Percentiles rank a stretch among this genome's conserved stretches.
Evolutionary conservation across 2,797 vertebrate genomes (phyloP).

Genomic region (Coracias cyanogaster): DNA sequence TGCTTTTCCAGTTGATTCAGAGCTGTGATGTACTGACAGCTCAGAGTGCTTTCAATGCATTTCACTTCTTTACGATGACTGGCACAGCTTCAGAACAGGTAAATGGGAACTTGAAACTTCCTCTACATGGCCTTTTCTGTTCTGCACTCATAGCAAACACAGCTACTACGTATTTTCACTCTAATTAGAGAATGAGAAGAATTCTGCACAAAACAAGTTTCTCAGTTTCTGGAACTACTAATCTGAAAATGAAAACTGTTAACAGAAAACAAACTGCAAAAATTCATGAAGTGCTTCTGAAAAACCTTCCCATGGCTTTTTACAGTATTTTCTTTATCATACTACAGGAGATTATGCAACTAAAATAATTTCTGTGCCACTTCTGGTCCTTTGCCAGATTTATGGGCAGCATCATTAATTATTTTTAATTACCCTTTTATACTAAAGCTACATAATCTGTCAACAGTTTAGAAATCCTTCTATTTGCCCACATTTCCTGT

Average conservation of each 20-base stretch:
- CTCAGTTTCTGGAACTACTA: not conserved
- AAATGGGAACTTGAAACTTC: slow-evolving; percentile 18
- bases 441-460: not conserved
- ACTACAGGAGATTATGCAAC: not conserved
- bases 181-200: not conserved
- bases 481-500: not conserved
- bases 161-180: not conserved
- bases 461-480: not conserved
- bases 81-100: not conserved
- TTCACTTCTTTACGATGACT: not conserved
- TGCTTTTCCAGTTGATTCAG: slow-evolving; percentile 18
- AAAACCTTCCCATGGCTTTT: not conserved
- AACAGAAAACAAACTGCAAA: not conserved
- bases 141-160: not conserved
- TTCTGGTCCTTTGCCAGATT: not conserved
- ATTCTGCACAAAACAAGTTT: not conserved
- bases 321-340: not conserved
- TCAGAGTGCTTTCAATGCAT: slow-evolving; percentile 13
- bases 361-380: not conserved
- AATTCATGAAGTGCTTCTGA: not conserved
- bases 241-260: not conserved
- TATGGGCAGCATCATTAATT: not conserved
- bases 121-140: not conserved
- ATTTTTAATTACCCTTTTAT: not conserved
- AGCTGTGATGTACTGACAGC: not conserved